phyloP scores from a whole-genome alignment of 2,113 vertebrate genomes.

The Bos indicus region DNA sequence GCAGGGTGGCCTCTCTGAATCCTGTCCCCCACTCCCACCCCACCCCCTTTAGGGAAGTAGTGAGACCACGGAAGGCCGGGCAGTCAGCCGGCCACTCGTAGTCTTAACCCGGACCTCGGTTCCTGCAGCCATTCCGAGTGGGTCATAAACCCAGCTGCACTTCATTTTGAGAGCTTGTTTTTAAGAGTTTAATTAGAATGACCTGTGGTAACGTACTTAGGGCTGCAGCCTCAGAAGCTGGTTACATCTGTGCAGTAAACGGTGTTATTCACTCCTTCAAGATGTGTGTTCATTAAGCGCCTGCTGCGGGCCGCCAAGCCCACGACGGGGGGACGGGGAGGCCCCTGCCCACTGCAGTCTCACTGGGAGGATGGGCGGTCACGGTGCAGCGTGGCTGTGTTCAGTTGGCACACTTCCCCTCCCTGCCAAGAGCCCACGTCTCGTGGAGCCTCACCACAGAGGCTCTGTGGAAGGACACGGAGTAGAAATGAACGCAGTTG shows the following conservation, averaged over 20 bases:
- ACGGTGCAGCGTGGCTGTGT: fast-evolving
- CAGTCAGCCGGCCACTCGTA: fast-evolving
- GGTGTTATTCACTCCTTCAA: background rate
- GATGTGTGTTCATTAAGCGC: background rate
- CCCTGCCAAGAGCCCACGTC: background rate
- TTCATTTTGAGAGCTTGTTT: background rate
- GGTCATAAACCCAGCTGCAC: background rate
- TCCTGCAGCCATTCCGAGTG: fast-evolving
- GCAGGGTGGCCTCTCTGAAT: background rate
- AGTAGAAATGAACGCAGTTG: background rate
- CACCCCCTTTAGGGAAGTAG: background rate
- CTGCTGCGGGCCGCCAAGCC: fast-evolving
- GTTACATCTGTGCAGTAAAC: background rate
- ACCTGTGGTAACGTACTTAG: background rate
- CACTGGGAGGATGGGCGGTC: fast-evolving
- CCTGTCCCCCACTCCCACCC: background rate
- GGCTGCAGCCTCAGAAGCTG: background rate
- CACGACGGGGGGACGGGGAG: fast-evolving
- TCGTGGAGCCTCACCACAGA: fast-evolving
- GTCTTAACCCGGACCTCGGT: background rate
- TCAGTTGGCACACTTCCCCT: background rate
- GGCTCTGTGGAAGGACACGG: background rate
- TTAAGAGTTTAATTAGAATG: background rate
- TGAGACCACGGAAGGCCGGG: background rate
- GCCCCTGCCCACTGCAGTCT: background rate